phyloP scores from a whole-genome alignment of 2,113 vertebrate species.

The Solea senegalensis region DNA sequence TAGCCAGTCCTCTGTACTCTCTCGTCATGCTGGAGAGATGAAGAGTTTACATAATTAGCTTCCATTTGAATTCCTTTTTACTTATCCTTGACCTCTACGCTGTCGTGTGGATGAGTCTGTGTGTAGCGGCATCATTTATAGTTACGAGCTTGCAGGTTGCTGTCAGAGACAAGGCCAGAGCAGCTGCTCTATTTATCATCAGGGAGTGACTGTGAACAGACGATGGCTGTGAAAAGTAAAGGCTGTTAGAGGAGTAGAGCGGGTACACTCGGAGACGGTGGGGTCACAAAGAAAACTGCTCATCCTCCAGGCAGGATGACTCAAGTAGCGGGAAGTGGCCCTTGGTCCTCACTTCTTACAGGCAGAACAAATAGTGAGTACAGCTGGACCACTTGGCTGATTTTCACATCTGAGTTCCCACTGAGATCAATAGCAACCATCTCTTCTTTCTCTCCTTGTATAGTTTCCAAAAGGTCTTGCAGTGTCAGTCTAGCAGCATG shows the following conservation, averaged over 20 bases:
- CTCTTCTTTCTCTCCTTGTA: constrained; percentile 29
- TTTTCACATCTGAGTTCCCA: constrained; percentile 45
- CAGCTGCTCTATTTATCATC: constrained; percentile 62
- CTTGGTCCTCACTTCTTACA: constrained; percentile 39
- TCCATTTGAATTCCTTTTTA: constrained; percentile 43
- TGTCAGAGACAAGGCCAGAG: constrained; percentile 56
- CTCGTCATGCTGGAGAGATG: constrained; percentile 26
- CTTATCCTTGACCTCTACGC: constrained; percentile 22
- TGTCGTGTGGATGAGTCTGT: constrained; percentile 22
- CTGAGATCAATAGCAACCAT: constrained; percentile 56
- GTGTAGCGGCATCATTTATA: constrained; percentile 58
- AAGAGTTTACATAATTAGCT: constrained; percentile 52
- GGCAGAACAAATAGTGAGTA: constrained; percentile 57
- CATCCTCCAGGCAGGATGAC: constrained; percentile 49
- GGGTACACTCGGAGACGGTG: constrained; percentile 42
- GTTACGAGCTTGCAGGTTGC: constrained; percentile 62
- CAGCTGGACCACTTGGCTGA: constrained; percentile 54
- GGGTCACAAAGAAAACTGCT: constrained; percentile 39
- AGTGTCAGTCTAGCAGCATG: constrained; percentile 24
- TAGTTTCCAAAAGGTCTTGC: constrained; percentile 37
- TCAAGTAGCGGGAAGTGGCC: constrained; percentile 53
- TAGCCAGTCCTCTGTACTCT: constrained; percentile 29
- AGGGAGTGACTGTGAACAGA: constrained; percentile 45
- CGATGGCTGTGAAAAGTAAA: constrained; percentile 57
- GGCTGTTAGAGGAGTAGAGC: constrained; percentile 49